Evolutionary conservation across 2,113 vertebrate species (phyloP).

Genomic region (Nymphicus hollandicus): DNA sequence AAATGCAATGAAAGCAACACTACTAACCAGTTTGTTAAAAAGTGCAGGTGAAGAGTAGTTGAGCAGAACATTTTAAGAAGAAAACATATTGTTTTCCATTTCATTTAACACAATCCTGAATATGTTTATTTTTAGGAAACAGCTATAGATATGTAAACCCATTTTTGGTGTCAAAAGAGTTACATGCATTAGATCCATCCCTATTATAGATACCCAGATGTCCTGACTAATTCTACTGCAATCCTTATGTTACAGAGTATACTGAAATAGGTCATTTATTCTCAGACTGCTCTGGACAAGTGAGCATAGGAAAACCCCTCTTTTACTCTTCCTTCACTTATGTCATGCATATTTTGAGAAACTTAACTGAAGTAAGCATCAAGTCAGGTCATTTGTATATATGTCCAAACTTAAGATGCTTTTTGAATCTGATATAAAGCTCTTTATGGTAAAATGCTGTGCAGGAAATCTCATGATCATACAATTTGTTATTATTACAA

Average conservation of each 20-base stretch:
- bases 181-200: background rate
- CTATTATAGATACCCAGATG: background rate
- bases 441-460: background rate
- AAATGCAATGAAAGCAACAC: background rate
- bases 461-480: background rate
- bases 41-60: background rate
- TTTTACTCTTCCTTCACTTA: background rate
- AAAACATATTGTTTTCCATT: background rate
- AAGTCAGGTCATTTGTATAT: background rate
- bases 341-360: background rate
- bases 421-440: background rate
- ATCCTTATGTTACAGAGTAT: background rate
- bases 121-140: background rate
- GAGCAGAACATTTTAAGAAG: background rate
- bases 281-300: background rate
- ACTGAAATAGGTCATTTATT: background rate
- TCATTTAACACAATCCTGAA: background rate
- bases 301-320: accelerated
- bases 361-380: background rate
- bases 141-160: background rate
- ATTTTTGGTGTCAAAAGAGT: background rate
- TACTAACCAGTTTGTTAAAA: background rate
- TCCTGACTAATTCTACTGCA: background rate
- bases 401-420: background rate
- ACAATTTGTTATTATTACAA: background rate